Base-by-base conservation (phyloP, 2,888 invertebrate species). In the Leptinotarsa juncta region DNA sequence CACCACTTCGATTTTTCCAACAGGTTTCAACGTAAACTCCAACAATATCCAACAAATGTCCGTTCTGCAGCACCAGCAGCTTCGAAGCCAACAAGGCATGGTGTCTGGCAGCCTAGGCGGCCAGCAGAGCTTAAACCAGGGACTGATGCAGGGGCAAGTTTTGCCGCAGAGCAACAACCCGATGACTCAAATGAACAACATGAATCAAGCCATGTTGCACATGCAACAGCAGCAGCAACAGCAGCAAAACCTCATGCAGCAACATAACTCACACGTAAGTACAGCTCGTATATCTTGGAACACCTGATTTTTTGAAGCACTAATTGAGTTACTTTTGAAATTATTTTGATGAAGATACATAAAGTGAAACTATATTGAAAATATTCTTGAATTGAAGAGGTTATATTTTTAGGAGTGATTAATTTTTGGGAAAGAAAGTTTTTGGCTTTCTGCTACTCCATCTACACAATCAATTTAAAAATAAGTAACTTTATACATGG, bases 151-250 rank as follows among this genome's bases (percentile, higher is more conserved):
- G 73, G 80, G 79, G 48, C 86, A 86, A 77, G 82, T 84, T 67
- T 83, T 87, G 82, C 81, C 81, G 32, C 85, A 85, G 75, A 81
- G 82, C 73, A 82, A 81, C 62, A 82, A 83, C 57, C 85, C 86
- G 0, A 86, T 87, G 85, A 80, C 84, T 10, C 87, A 87, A 77
- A 87, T 87, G 86, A 85, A 83, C 76, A 83, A 83, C 73, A 84
- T 90, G 84, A 90, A 89, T 85, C 90, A 90, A 81, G 89, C 89
- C 78, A 86, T 89, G 84, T 83, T 90, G 76, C 89, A 89, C 81
- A 88, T 89, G 83, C 90, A 90, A 79, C 90, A 90, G 82, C 89
- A 89, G 76, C 89, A 51, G 3, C 51, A 89, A 79, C 89, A 89
- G 71, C 89, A 89, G 72, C 89, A 89, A 79, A 88, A 86, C 67